Evolutionary conservation across 2,888 invertebrate species (phyloP), one percentile per base, ranked within the genome.

Genomic region (Troides helena): DNA sequence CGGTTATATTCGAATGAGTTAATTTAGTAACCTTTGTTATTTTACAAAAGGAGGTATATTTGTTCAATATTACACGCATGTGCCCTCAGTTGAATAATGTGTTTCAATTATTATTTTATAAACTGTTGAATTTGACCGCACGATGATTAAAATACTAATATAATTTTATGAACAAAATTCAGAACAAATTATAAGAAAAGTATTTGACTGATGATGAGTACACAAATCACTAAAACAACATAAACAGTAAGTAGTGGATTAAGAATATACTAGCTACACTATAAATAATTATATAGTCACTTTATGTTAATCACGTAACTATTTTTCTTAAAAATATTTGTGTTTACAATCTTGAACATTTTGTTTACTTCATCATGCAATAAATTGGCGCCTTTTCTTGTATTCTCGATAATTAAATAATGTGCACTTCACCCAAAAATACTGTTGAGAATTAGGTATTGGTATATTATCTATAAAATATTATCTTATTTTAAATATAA

Each of bases 1-100:
- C 36, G 17, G 25, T 60, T 36, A 60, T 60, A 58, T 60, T 60
- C 1, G 17, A 60, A 60, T 60, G 36, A 36, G 60, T 60, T 59
- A 25, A 59, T 59, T 25, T 36, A 25, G 8, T 60, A 36, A 58
- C 21, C 23, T 25, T 60, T 58, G 23, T 58, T n/a, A 23, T 58
- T 58, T 58, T 58, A 58, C 14, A 21, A 23, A 4, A 58, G 46
- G 57, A n/a, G 18, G 18, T 58, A 58, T 12, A 58, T 58, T 23
- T 23, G 18, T 23, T 58, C 6, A 58, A 12, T 23, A 21, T 23
- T 58, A 57, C 23, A 57, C 23, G 23, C 8, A 23, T 23, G 23
- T 10, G 10, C 57, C 8, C 7, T n/a, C 5, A 53, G 53, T n/a
- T 6, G 6, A 53, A n/a, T 53, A 53, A 53, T 53, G 4, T 53